Conservation (phyloP, 2,888 invertebrate genomes). For the Pammene fasciana region DNA sequence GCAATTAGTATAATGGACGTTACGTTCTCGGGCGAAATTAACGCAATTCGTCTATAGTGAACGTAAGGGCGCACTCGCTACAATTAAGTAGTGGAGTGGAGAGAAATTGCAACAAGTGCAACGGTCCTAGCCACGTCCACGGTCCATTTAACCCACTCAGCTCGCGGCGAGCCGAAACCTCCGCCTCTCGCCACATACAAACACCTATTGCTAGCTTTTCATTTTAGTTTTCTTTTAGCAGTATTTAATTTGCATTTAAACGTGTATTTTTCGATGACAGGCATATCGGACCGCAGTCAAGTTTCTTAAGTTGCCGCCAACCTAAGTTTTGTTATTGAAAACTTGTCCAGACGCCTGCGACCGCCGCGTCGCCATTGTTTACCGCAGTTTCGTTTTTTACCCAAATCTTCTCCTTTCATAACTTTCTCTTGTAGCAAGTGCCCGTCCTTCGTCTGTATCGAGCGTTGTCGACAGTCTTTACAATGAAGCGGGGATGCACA, state of each 20-base stretch:
- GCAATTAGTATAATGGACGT: conserved; percentile 82
- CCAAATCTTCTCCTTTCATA: conserved; percentile 59
- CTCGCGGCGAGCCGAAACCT: conserved; percentile 60
- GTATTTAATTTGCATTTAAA: conserved; percentile 28
- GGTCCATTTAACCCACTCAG: conserved; percentile 78
- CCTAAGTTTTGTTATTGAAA: conserved; percentile 61
- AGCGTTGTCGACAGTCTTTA: conserved; percentile 58
- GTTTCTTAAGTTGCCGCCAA: conserved; percentile 41
- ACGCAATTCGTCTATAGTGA: conserved; percentile 74
- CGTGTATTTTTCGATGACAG: conserved; percentile 36
- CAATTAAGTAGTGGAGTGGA: conserved; percentile 74
- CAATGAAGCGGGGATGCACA: conserved; percentile 61
- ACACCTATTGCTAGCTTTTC: conserved; percentile 52
- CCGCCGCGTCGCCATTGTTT: conserved; percentile 60
- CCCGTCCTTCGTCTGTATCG: conserved; percentile 59
- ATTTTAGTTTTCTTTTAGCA: neutral
- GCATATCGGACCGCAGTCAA: conserved; percentile 31
- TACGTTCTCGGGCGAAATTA: conserved; percentile 74
- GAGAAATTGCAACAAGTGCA: conserved; percentile 81
- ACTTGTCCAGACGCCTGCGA: conserved; percentile 58
- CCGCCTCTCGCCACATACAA: conserved; percentile 55
- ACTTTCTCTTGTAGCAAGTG: conserved; percentile 63
- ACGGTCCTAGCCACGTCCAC: conserved; percentile 66
- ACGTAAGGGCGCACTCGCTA: conserved; percentile 71
- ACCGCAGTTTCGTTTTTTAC: conserved; percentile 58